Base-by-base conservation (phyloP, 2,888 invertebrate genomes). In the Lamproptera curius region DNA sequence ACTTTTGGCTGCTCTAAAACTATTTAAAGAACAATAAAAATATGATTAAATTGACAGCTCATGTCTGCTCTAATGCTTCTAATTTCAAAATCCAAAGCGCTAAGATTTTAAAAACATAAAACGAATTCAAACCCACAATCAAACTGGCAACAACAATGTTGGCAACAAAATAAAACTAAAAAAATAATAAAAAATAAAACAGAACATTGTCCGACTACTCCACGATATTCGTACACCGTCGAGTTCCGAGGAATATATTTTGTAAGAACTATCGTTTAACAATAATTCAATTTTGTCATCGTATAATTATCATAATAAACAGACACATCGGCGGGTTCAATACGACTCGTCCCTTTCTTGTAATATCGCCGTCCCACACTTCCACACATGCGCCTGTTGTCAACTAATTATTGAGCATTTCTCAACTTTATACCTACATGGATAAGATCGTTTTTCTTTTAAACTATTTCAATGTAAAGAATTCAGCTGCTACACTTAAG, bases 251-350 rank as follows among this genome's bases (percentile, higher is more conserved):
- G n/a, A 28, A 28, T 38, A 50, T 53, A 47, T 50, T 51, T 52
- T 40, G 37, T 42, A 46, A 60, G 55, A 56, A 57, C 55, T 59
- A 61, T 61, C 65, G 66, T 65, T 52, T 57, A 59, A 63, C 68
- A 50, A 70, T 71, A 71, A 73, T 74, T 73, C 64, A 67, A 77
- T 78, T 74, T 78, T 76, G 71, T 75, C 67, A 59, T 72, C 67
- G 62, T 64, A 72, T 60, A 53, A 76, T 81, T 76, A 80, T 75
- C 73, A 77, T 78, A 77, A 76, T 76, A 78, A 76, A 70, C 65
- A 62, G 62, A 76, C 70, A 74, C 73, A 75, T 76, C 74, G 72
- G 65, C 67, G 71, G 72, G 75, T 79, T 80, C 76, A 70, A 74
- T 70, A 67, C 62, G 54, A 53, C 59, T 56, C 61, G 50, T 68